Conservation (phyloP, 2,113 vertebrate species). For the Anolis sagrei region DNA sequence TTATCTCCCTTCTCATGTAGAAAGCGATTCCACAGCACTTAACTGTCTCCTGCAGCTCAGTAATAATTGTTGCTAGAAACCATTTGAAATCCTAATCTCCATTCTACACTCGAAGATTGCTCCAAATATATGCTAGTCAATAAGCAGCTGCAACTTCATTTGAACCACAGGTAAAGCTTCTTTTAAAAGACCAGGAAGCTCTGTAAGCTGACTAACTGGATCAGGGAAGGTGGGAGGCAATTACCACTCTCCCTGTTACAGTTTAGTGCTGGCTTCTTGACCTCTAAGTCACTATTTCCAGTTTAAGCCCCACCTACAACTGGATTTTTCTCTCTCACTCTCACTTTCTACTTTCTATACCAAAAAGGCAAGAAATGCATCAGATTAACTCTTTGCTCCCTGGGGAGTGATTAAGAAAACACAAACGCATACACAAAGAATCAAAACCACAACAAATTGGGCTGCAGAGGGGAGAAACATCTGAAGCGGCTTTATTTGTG, state of each 20-base stretch:
- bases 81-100: background rate
- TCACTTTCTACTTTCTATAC: background rate
- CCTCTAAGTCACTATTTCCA: background rate
- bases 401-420: background rate
- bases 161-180: background rate
- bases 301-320: background rate
- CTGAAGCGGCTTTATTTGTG: background rate
- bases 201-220: background rate
- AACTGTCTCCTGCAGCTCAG: background rate
- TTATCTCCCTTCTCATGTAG: background rate
- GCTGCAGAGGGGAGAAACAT: background rate
- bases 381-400: no score
- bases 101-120: background rate
- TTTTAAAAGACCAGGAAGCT: background rate
- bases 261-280: background rate
- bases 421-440: background rate
- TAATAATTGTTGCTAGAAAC: background rate
- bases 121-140: background rate
- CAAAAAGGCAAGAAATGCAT: background rate
- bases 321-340: background rate
- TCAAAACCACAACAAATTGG: background rate
- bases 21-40: background rate
- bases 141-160: background rate
- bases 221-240: background rate
- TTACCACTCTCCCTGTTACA: background rate